Base-by-base conservation (phyloP, 2,888 invertebrate genomes). In the Glomeris marginata region DNA sequence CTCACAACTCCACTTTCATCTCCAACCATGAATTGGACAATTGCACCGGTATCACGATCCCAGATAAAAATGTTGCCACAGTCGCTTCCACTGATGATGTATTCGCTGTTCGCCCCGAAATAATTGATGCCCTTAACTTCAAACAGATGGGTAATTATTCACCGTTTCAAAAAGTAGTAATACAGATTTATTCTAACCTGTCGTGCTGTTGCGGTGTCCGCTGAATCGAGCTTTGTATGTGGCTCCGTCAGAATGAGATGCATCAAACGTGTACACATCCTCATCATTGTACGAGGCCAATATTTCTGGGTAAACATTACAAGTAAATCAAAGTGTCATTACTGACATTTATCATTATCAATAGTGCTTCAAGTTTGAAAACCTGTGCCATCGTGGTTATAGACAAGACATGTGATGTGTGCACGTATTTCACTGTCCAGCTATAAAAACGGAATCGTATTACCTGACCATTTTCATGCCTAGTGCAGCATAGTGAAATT, bases 231-330 rank as follows among this genome's bases (percentile, higher is more conserved):
- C 67, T 72, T 74, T 55, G 62, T 73, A 69, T 35, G 79, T 77
- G 0, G 72, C 62, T 53, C 68, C 67, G 62, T 72, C 70, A 2
- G 74, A 69, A 52, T 68, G 66, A 38, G 63, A 71, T 16, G 77
- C 74, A 64, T 88, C 81, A 62, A 90, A 94, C 36, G 92, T 71
- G 68, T 87, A 94, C 57, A 95, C 84, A 60, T 87, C 84, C 54
- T 90, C 90, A 63, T 92, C 88, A 66, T 86, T 91, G 66, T 92
- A 94, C 0, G 88, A 85, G n/a, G 84, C 91, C 11, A 95, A 71
- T 47, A 95, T 79, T 72, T 92, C 88, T 46, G 58, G 18, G n/a
- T n/a, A n/a, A n/a, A n/a, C n/a, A n/a, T n/a, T n/a, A n/a, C n/a
- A n/a, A n/a, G n/a, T n/a, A n/a, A n/a, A n/a, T n/a, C n/a, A n/a